Percentiles rank a stretch among this genome's conserved stretches.
phyloP scores from a whole-genome alignment of 2,888 invertebrate species.

The Liopterus haemorrhoidalis region DNA sequence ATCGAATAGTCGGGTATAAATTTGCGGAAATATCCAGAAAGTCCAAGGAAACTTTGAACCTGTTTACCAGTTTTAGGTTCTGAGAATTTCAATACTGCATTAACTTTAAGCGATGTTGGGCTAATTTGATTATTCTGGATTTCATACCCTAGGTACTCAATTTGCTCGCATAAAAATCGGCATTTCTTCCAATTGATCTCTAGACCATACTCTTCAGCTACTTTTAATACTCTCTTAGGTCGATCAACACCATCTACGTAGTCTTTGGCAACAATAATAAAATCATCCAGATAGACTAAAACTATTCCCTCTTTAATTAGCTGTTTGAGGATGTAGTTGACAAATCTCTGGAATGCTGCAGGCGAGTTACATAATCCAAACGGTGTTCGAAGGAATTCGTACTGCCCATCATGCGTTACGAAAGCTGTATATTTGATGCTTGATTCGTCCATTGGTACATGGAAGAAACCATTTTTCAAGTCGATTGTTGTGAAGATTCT shows the following conservation, averaged over 20 bases:
- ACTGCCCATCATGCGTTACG: too few species aligned
- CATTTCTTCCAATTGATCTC: conserved; percentile 39
- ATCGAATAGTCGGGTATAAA: conserved; percentile 18
- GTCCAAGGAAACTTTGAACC: neutral
- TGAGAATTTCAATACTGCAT: neutral
- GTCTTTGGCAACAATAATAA: conserved; percentile 26
- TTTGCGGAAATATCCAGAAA: conserved; percentile 18
- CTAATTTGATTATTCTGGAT: conserved; percentile 1
- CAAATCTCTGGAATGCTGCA: too few species aligned
- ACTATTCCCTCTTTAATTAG: conserved; percentile 22
- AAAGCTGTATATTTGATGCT: too few species aligned
- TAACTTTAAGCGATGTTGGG: neutral
- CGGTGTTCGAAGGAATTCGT: too few species aligned
- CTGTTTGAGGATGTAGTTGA: conserved; percentile 32
- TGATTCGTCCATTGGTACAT: conserved; percentile 36
- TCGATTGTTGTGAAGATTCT: conserved; percentile 35
- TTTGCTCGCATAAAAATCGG: conserved; percentile 34
- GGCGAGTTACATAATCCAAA: too few species aligned
- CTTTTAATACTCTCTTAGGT: conserved; percentile 31
- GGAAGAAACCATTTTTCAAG: too few species aligned
- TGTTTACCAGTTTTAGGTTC: neutral
- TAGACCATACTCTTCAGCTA: conserved; percentile 29
- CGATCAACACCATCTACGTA: conserved; percentile 31
- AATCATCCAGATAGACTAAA: conserved; percentile 31
- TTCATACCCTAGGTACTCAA: conserved; percentile 6